These are phyloP conservation scores for Glossosoma conforme DNA, from an alignment of 1,140 invertebrate genomes.

Conservation along the genomic window DNA sequence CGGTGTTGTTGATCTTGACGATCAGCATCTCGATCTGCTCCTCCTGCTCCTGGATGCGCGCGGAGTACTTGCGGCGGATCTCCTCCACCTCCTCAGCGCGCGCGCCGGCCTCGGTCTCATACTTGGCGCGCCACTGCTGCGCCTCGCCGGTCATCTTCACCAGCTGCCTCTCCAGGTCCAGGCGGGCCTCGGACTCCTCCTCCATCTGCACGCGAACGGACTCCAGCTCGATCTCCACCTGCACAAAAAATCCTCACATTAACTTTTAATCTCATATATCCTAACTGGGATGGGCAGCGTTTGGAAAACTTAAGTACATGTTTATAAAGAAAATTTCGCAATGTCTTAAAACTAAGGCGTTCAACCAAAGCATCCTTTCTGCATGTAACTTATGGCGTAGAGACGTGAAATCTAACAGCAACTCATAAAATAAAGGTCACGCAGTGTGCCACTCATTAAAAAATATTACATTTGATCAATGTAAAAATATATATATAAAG, in stretches of 20 bases:
- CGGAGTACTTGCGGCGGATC: conserved; percentile 83
- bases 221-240: conserved; percentile 89
- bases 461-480: no score
- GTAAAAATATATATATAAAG: no score
- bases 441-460: no score
- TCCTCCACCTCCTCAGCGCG: conserved; percentile 92
- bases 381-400: no score
- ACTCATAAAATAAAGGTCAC: no score
- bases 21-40: conserved; percentile 91
- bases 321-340: no score
- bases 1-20: conserved; percentile 87
- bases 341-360: no score
- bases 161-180: conserved; percentile 92
- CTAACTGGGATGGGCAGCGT: no score
- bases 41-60: conserved; percentile 90
- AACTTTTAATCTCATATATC: no score
- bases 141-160: conserved; percentile 87
- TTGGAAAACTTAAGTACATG: no score
- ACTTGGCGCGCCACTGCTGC: conserved; percentile 85
- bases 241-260: conserved; percentile 20
- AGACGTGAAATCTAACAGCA: no score
- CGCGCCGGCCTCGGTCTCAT: conserved; percentile 83
- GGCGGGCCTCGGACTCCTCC: conserved; percentile 90
- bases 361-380: no score
- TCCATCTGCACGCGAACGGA: conserved; percentile 89